Evolutionary conservation across 1,140 invertebrate species (phyloP).

Genomic region (Drosophila mayri): DNA sequence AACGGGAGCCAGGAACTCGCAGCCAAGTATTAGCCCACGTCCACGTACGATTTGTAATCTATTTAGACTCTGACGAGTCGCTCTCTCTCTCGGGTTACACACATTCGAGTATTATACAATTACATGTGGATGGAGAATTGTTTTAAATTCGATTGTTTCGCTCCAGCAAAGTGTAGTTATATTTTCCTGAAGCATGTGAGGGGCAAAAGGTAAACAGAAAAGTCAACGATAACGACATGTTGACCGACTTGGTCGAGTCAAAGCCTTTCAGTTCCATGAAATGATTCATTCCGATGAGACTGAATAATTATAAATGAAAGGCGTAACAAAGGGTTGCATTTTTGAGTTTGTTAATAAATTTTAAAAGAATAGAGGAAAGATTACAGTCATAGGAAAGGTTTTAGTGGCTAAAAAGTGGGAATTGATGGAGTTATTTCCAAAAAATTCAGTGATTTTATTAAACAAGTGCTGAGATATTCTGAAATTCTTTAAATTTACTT

Average conservation of each 20-base stretch:
- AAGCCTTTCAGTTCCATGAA: neutral
- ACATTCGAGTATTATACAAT: constrained; percentile 22
- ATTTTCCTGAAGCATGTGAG: constrained; percentile 14
- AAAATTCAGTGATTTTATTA: neutral
- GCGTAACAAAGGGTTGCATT: neutral
- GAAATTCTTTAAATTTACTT: too few species aligned
- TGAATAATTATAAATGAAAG: neutral
- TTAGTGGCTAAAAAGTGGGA: too few species aligned
- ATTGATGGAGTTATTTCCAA: too few species aligned
- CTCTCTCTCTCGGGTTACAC: constrained; percentile 17
- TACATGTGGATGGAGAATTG: constrained; percentile 42
- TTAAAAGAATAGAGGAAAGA: neutral
- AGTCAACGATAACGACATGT: constrained; percentile 10
- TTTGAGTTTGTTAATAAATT: neutral
- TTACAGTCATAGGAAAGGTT: neutral
- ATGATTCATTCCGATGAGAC: neutral
- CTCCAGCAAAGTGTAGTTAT: constrained; percentile 5
- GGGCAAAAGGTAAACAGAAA: constrained; percentile 10
- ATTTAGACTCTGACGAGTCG: constrained; percentile 20
- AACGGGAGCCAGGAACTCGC: constrained; percentile 7
- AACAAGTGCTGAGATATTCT: too few species aligned
- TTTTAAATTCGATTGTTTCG: constrained; percentile 34
- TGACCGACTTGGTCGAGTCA: constrained; percentile 1
- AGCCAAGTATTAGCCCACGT: constrained; percentile 42
- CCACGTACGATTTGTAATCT: constrained; percentile 22